Evolutionary conservation across 2,888 invertebrate species (phyloP).

Genomic region (Periphyllus acericola): DNA sequence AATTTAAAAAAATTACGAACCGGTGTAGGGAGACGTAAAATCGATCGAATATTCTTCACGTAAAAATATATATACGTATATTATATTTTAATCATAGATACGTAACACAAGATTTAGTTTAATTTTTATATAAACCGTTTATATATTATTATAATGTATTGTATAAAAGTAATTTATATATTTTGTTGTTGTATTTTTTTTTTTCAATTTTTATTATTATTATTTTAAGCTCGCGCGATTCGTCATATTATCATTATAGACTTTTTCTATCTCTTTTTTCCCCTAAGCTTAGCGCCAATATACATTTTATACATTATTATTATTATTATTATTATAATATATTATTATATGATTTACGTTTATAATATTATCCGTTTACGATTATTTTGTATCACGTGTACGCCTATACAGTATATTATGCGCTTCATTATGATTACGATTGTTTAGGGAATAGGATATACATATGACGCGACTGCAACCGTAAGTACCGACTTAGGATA

Average conservation of each 20-base stretch:
- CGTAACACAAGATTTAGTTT: background rate
- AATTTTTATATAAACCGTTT: conserved; percentile 3
- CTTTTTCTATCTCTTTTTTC: background rate
- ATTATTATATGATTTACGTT: no score
- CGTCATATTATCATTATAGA: background rate
- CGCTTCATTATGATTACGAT: background rate
- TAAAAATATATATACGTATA: background rate
- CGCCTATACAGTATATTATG: background rate
- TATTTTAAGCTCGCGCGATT: background rate
- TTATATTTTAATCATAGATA: background rate
- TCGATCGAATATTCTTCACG: conserved; percentile 16
- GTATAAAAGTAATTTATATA: conserved; percentile 44
- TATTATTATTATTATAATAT: no score
- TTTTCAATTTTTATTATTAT: conserved; percentile 23
- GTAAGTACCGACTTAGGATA: no score
- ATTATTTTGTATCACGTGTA: background rate
- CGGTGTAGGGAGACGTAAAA: conserved; percentile 34
- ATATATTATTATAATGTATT: background rate
- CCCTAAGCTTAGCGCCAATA: background rate
- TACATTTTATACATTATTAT: background rate
- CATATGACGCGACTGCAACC: background rate
- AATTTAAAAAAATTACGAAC: background rate
- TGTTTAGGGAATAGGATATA: background rate
- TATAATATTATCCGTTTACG: no score
- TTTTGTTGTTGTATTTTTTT: conserved; percentile 18